These are phyloP conservation scores for Drosophila chauvacae DNA, from an alignment of 1,140 invertebrate genomes.

Conservation along the genomic window DNA sequence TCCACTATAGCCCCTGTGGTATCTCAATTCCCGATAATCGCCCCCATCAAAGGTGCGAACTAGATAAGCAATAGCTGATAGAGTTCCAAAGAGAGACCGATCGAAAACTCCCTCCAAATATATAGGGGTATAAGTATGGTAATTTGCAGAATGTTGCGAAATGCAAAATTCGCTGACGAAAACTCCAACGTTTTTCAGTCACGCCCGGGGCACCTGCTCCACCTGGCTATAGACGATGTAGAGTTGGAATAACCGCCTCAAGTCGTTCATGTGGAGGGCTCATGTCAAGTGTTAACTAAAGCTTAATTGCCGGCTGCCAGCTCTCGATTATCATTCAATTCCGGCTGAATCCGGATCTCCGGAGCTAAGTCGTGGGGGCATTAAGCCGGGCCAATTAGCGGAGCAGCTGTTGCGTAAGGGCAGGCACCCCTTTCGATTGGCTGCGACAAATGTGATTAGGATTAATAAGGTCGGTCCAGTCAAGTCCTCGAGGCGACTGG, in stretches of 20 bases:
- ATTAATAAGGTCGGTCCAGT: slow-evolving; percentile 63
- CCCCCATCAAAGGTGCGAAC: slow-evolving; percentile 2
- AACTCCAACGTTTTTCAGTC: slow-evolving; percentile 17
- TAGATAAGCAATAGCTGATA: slow-evolving; percentile 14
- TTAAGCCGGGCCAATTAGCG: slow-evolving; percentile 58
- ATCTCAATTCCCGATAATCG: slow-evolving; percentile 25
- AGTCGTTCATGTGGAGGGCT: slow-evolving; percentile 18
- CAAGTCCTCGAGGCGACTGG: slow-evolving; percentile 17
- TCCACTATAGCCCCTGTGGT: neutral
- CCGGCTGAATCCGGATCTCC: slow-evolving; percentile 1
- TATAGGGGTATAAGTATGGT: neutral
- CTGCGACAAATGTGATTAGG: slow-evolving; percentile 61
- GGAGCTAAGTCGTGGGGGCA: slow-evolving; percentile 6
- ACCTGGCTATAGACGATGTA: neutral
- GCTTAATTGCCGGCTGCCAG: slow-evolving; percentile 54
- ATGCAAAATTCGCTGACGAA: neutral
- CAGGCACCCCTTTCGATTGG: slow-evolving; percentile 27
- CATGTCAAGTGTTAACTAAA: slow-evolving; percentile 49
- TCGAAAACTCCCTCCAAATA: slow-evolving; percentile 6
- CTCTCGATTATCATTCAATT: slow-evolving; percentile 46
- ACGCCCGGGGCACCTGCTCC: slow-evolving; percentile 15
- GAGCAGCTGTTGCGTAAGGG: slow-evolving; percentile 37
- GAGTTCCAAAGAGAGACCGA: neutral
- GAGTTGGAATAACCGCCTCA: slow-evolving; percentile 3
- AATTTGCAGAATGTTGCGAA: slow-evolving; percentile 5